Base-by-base conservation (phyloP, 2,888 invertebrate species). In the Dascillus cervinus region DNA sequence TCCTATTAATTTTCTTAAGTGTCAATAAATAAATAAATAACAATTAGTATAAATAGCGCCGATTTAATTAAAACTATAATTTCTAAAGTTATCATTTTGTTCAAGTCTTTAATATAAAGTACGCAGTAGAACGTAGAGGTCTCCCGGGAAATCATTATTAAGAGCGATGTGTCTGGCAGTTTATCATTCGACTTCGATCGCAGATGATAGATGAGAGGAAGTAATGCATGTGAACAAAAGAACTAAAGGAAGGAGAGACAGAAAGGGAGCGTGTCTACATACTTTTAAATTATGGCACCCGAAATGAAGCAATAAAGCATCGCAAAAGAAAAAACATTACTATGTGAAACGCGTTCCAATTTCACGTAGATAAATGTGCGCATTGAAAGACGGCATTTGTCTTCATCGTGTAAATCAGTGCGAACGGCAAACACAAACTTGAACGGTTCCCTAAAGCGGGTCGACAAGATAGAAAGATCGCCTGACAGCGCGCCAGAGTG, bases 391-490 rank as follows among this genome's bases (percentile, higher is more conserved):
- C 47, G 50, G 51, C 58, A 61, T 62, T 58, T 59, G 60, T 62
- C 61, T 62, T 61, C 61, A 62, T 62, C 50, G 48, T 51, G 50
- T 53, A 53, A 55, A 55, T 58, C 59, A 58, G 55, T 55, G 55
- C 56, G 52, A 53, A 56, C 50, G 53, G 55, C 53, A 50, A 55
- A 59, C 57, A 58, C 58, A 57, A 58, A 58, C 57, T 54, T 42
- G 51, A 56, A 55, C 53, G 53, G 52, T 54, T 55, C 46, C 44
- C 44, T 55, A 50, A 55, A 58, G 49, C 55, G 52, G 53, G 52
- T 49, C 53, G 57, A 55, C 58, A 56, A 55, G 59, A 60, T 58
- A 56, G 58, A 59, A 60, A 58, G 56, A 60, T 59, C 57, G 58
- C 44, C 56, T 58, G 60, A 60, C 60, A 58, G 58, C 51, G 52